These are phyloP conservation scores for Phalacrocorax pelagicus DNA, from an alignment of 2,113 vertebrate species.

Conservation along the genomic window DNA sequence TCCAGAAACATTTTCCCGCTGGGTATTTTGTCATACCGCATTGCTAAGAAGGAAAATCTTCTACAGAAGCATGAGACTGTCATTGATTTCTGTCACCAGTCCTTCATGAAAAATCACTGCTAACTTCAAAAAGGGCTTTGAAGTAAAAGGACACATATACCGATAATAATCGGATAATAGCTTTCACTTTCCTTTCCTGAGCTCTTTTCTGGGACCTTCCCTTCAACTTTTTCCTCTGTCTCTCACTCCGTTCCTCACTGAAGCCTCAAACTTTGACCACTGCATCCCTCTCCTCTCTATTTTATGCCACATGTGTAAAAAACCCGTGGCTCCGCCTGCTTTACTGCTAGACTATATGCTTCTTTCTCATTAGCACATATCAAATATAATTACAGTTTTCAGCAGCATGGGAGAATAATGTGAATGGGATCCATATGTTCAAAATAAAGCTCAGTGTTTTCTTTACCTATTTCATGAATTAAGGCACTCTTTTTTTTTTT, in stretches of 20 bases:
- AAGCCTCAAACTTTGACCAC: background rate
- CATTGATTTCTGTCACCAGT: background rate
- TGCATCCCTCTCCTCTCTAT: background rate
- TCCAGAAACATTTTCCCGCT: background rate
- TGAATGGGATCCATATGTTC: conserved; percentile 18
- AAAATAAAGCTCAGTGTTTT: conserved; percentile 3
- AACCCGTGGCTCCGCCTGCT: background rate
- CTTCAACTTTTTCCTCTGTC: background rate
- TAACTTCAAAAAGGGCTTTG: background rate
- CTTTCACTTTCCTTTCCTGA: background rate
- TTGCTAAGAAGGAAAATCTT: background rate
- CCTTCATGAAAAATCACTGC: background rate
- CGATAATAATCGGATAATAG: background rate
- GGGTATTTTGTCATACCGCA: background rate
- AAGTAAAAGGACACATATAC: background rate
- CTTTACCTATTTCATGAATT: conserved; percentile 5
- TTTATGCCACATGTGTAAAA: background rate
- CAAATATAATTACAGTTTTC: conserved; percentile 20
- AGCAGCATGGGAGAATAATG: background rate
- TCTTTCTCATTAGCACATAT: conserved; percentile 2
- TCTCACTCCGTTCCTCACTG: background rate
- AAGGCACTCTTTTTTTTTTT: background rate
- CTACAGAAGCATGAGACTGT: background rate
- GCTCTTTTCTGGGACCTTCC: background rate
- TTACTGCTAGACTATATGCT: background rate